Percentiles rank a stretch among this genome's conserved stretches.
These are phyloP conservation scores for Xestobium rufovillosum DNA, from an alignment of 2,888 invertebrate species.

Conservation along the genomic window DNA sequence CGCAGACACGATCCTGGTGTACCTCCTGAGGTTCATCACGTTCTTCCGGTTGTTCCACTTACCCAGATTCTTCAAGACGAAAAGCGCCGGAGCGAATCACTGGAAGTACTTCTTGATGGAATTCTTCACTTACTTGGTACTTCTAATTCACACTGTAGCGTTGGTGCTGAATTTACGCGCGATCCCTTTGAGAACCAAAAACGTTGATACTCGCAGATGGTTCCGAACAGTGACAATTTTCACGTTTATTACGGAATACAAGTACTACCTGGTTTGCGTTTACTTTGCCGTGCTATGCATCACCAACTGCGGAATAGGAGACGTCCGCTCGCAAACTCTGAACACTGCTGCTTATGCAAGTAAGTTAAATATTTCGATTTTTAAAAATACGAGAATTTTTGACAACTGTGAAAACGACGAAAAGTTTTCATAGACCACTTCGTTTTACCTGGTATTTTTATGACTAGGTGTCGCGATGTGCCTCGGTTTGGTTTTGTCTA, in stretches of 20 bases:
- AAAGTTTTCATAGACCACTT: not conserved
- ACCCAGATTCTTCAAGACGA: constrained; percentile 42
- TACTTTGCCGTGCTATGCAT: constrained; percentile 47
- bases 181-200: constrained; percentile 8
- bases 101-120: constrained; percentile 48
- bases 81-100: constrained; percentile 46
- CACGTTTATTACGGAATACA: constrained; percentile 23
- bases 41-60: constrained; percentile 44
- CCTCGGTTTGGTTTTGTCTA: constrained; percentile 45
- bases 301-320: constrained; percentile 31
- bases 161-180: constrained; percentile 47
- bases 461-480: constrained; percentile 40
- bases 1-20: not conserved
- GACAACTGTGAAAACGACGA: no score
- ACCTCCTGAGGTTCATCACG: constrained; percentile 36
- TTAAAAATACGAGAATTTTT: not conserved
- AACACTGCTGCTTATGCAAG: not conserved
- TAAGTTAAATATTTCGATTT: not conserved
- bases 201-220: not conserved
- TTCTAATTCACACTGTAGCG: constrained; percentile 46
- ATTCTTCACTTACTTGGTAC: constrained; percentile 43
- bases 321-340: constrained; percentile 15
- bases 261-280: constrained; percentile 46
- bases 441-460: not conserved
- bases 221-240: not conserved